Evolutionary conservation across 2,888 invertebrate genomes (phyloP).

Genomic region (Coleophora flavipennella): DNA sequence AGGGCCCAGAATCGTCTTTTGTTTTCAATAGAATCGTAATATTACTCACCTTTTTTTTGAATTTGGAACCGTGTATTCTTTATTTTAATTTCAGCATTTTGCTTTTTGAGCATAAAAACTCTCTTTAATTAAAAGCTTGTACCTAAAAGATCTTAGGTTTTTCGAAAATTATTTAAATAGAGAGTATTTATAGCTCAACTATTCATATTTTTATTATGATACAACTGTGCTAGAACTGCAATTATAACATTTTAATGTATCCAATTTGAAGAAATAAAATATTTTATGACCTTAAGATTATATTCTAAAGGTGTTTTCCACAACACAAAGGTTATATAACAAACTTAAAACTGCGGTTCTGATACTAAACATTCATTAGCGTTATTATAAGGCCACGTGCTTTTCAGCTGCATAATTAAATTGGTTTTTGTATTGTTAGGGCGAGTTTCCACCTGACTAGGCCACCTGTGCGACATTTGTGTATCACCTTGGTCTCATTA

Average conservation of each 20-base stretch:
- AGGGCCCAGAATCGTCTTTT: no score
- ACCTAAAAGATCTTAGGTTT: no score
- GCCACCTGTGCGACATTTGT: constrained; percentile 56
- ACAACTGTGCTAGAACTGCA: constrained; percentile 2
- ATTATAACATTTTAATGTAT: constrained; percentile 33
- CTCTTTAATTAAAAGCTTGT: no score
- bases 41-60: no score
- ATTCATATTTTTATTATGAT: no score
- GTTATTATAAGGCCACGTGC: neutral
- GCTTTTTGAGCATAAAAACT: no score
- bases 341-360: constrained; percentile 13
- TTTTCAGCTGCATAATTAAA: neutral
- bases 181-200: no score
- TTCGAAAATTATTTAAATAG: no score
- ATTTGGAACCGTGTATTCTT: no score
- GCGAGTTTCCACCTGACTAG: constrained; percentile 44
- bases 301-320: constrained; percentile 36
- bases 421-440: constrained; percentile 22
- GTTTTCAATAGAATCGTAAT: no score
- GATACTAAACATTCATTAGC: neutral
- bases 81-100: no score
- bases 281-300: constrained; percentile 31
- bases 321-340: constrained; percentile 29
- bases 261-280: constrained; percentile 22
- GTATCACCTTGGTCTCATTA: constrained; percentile 47